phyloP scores from a whole-genome alignment of 2,797 vertebrate species.

The Pteropus rufus region DNA sequence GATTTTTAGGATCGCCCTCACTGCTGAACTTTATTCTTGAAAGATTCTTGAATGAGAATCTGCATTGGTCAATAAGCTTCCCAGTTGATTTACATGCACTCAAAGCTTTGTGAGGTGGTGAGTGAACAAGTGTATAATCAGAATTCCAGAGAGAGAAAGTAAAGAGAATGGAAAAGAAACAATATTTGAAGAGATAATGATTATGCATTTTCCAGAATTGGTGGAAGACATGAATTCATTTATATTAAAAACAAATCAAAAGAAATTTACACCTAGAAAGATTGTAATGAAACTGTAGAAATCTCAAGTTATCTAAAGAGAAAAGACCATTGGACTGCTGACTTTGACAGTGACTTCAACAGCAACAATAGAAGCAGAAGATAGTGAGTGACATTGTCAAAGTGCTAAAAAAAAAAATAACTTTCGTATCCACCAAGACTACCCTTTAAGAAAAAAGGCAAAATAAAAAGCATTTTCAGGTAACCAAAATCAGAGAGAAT shows the following conservation, averaged over 20 bases:
- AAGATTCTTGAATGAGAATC: background rate
- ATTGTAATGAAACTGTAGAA: background rate
- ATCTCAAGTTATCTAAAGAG: background rate
- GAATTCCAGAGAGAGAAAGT: background rate
- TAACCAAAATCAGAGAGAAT: background rate
- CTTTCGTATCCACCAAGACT: background rate
- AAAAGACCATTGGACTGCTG: background rate
- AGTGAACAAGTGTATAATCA: background rate
- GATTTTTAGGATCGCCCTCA: background rate
- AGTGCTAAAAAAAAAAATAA: background rate
- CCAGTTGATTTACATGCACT: background rate
- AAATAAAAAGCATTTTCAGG: conserved; percentile 11
- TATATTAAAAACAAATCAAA: background rate
- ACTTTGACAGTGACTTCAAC: background rate
- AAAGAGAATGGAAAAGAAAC: background rate
- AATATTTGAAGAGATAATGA: background rate
- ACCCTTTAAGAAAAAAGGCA: background rate
- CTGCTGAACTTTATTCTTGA: background rate
- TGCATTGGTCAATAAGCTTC: background rate
- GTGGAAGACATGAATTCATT: background rate
- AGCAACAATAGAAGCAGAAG: background rate
- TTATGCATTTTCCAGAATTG: background rate
- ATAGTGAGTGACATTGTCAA: background rate
- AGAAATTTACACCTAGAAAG: background rate
- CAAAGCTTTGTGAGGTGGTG: background rate